These are phyloP conservation scores for Drosophila cognata DNA, from an alignment of 2,888 invertebrate genomes.

Conservation along the genomic window DNA sequence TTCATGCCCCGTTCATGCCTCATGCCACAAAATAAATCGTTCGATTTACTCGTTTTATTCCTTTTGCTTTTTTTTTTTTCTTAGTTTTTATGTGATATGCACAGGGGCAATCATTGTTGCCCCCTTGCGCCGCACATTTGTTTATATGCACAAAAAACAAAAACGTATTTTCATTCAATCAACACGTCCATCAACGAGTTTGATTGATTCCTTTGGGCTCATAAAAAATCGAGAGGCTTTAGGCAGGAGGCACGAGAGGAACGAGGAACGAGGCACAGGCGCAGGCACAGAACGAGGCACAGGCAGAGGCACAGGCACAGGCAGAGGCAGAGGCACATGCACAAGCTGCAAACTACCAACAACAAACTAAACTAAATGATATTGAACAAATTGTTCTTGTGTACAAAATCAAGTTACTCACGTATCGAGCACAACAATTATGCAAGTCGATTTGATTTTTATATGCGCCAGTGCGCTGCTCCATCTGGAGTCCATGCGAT, in stretches of 20 bases:
- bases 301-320: background rate
- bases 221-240: slow-evolving; percentile 68
- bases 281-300: background rate
- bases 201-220: slow-evolving; percentile 83
- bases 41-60: slow-evolving; percentile 59
- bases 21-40: slow-evolving; percentile 49
- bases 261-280: background rate
- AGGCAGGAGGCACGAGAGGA: slow-evolving; percentile 10
- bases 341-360: slow-evolving; percentile 10
- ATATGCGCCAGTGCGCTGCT: slow-evolving; percentile 46
- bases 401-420: slow-evolving; percentile 67
- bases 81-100: slow-evolving; percentile 42
- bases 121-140: slow-evolving; percentile 47
- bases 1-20: background rate
- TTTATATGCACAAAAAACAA: slow-evolving; percentile 80
- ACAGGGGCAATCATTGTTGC: slow-evolving; percentile 38
- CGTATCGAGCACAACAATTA: slow-evolving; percentile 65
- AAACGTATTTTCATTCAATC: slow-evolving; percentile 81
- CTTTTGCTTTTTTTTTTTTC: slow-evolving; percentile 12
- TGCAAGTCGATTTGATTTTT: slow-evolving; percentile 70
- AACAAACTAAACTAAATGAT: slow-evolving; percentile 45
- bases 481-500: background rate
- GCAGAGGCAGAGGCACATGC: slow-evolving; percentile 7
- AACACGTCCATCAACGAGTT: slow-evolving; percentile 82
- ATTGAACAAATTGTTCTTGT: slow-evolving; percentile 47